Evolutionary conservation across 2,888 invertebrate species (phyloP).

Genomic region (Tenthredo amoena): DNA sequence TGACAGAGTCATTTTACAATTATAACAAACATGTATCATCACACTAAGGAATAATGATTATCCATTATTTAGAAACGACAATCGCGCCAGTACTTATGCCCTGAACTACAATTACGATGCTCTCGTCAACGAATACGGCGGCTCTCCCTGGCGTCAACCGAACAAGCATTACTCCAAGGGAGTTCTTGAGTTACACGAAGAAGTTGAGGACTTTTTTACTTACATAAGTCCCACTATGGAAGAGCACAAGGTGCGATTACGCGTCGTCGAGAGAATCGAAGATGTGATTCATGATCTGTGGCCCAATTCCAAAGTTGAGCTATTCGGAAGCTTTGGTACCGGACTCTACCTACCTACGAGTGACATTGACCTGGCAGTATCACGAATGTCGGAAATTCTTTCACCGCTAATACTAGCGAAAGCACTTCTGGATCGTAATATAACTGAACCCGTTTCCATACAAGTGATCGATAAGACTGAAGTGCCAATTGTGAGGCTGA

Average conservation of each 20-base stretch:
- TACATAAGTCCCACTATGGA: constrained; percentile 97
- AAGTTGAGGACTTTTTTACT: constrained; percentile 97
- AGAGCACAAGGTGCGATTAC: constrained; percentile 93
- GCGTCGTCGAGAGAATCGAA: constrained; percentile 94
- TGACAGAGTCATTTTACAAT: not conserved
- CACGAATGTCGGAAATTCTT: constrained; percentile 93
- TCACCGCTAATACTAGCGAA: constrained; percentile 95
- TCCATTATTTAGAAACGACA: constrained; percentile 82
- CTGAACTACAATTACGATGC: constrained; percentile 92
- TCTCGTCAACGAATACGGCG: constrained; percentile 91
- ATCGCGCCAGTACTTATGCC: constrained; percentile 94
- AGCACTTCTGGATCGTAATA: constrained; percentile 92
- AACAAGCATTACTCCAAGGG: constrained; percentile 90
- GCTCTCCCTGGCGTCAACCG: constrained; percentile 93
- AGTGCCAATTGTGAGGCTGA: constrained; percentile 98
- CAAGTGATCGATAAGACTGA: constrained; percentile 99
- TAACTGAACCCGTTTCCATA: constrained; percentile 93
- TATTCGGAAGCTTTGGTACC: constrained; percentile 98
- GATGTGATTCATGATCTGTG: constrained; percentile 92
- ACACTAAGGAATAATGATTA: not conserved
- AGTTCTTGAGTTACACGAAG: constrained; percentile 95
- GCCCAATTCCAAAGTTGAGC: constrained; percentile 96
- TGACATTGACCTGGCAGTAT: constrained; percentile 83
- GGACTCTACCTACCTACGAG: constrained; percentile 98
- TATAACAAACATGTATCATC: too few relatives aligned